These are phyloP conservation scores for Papilio demoleus DNA, from an alignment of 2,888 invertebrate species.

Conservation along the genomic window DNA sequence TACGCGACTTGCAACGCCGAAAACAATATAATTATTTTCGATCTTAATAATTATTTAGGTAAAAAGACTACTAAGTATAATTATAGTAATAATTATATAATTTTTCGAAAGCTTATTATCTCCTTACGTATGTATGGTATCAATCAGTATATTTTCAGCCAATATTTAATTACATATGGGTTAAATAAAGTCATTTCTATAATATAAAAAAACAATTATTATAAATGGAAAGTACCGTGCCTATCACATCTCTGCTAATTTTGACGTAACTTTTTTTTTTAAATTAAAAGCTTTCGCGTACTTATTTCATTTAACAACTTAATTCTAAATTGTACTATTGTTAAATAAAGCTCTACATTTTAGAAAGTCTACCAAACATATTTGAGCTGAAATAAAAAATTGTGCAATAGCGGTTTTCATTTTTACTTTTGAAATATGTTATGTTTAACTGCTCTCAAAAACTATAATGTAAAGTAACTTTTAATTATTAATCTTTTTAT, in stretches of 20 bases:
- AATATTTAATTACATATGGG: background rate
- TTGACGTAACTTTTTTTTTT: background rate
- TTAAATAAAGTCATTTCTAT: background rate
- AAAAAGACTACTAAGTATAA: background rate
- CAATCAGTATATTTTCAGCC: background rate
- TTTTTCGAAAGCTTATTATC: background rate
- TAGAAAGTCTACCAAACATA: background rate
- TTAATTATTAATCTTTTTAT: no score
- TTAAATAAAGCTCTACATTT: background rate
- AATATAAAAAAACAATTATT: background rate
- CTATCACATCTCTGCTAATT: background rate
- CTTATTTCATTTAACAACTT: background rate
- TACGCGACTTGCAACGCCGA: background rate
- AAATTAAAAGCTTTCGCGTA: background rate
- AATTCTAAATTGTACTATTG: slow-evolving; percentile 1
- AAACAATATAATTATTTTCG: background rate
- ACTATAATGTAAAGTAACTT: no score
- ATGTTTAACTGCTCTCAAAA: no score
- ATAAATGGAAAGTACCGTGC: background rate
- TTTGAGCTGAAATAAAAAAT: background rate
- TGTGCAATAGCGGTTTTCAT: background rate
- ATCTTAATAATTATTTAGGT: background rate
- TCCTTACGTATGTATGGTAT: slow-evolving; percentile 5
- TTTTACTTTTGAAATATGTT: background rate
- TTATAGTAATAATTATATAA: background rate